phyloP scores from a whole-genome alignment of 2,888 invertebrate genomes.

The Celastrina argiolus region DNA sequence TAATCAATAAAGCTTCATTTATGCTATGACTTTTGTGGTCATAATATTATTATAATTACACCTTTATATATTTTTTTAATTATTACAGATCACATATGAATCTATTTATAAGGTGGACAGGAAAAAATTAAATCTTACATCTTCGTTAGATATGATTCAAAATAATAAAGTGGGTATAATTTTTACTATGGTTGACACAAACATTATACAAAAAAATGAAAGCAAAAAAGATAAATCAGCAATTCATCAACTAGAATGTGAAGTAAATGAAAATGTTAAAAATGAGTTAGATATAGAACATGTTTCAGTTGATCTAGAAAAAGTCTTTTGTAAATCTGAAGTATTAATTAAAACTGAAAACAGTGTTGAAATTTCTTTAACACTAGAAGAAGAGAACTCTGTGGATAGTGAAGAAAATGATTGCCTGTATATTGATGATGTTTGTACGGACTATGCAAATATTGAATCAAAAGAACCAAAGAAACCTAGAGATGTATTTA shows the following conservation, averaged over 20 bases:
- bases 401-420: neutral
- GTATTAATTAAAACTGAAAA: neutral
- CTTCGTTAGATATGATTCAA: constrained; percentile 39
- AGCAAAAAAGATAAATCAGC: constrained; percentile 17
- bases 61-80: constrained; percentile 23
- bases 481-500: neutral
- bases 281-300: neutral
- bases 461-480: constrained; percentile 9
- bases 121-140: constrained; percentile 39
- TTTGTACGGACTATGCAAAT: constrained; percentile 19
- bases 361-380: neutral
- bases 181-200: neutral
- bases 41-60: neutral
- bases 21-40: too few relatives aligned
- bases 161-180: neutral
- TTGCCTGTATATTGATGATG: constrained; percentile 16
- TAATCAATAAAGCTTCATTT: too few relatives aligned
- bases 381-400: neutral
- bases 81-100: constrained; percentile 48
- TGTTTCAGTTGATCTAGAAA: neutral
- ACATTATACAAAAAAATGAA: constrained; percentile 8
- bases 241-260: neutral
- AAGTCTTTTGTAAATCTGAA: neutral
- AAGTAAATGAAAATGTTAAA: neutral
- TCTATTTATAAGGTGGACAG: constrained; percentile 49